phyloP scores from a whole-genome alignment of 2,797 vertebrate genomes.

The Columba guinea region DNA sequence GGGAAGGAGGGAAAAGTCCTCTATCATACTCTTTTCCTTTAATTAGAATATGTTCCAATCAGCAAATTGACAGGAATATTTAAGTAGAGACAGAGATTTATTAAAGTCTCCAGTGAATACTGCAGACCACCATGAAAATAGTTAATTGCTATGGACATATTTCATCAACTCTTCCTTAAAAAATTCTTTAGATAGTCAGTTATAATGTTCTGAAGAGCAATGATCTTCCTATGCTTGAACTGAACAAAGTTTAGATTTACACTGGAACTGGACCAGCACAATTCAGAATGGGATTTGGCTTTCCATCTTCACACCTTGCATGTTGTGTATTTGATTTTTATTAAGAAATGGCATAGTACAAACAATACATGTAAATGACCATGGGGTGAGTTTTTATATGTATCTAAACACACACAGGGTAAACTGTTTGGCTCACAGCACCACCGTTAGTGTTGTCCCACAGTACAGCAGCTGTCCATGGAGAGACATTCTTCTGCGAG shows the following conservation, averaged over 20 bases:
- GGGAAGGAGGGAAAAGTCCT: neutral
- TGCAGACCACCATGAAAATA: neutral
- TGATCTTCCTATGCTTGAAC: neutral
- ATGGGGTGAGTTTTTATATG: neutral
- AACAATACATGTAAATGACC: neutral
- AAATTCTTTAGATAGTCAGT: neutral
- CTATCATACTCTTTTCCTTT: neutral
- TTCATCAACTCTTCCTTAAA: neutral
- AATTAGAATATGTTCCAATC: neutral
- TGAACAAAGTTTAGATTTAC: neutral
- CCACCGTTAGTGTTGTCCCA: accelerated
- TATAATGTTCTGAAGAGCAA: neutral
- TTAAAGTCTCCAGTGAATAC: neutral
- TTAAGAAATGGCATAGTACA: neutral
- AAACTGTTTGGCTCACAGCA: neutral
- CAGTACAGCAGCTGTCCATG: neutral
- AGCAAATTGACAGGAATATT: neutral
- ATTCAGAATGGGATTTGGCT: neutral
- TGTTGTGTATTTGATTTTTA: neutral
- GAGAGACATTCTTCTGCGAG: neutral
- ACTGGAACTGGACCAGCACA: neutral
- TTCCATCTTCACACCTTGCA: neutral
- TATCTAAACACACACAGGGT: too few species aligned
- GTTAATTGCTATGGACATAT: neutral
- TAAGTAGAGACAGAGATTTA: neutral